phyloP scores from a whole-genome alignment of 2,113 vertebrate genomes.

The Tretioscincus oriximinensis region DNA sequence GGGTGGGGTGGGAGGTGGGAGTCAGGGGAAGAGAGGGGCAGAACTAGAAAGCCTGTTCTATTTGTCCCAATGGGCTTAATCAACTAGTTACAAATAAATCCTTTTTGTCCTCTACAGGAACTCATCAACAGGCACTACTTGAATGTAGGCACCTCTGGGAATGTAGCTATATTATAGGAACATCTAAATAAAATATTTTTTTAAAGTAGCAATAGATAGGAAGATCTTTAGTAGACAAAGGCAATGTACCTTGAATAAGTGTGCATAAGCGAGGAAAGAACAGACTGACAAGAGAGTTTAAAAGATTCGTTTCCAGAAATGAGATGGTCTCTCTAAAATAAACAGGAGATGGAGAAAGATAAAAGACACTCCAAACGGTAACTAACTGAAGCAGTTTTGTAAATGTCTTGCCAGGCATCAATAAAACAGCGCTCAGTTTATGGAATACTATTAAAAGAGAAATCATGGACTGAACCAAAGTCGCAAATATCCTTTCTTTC shows the following conservation, averaged over 20 bases:
- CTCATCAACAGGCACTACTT: slow-evolving; percentile 25
- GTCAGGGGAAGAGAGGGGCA: too few species aligned
- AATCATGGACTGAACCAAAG: not conserved
- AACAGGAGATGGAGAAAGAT: slow-evolving; percentile 34
- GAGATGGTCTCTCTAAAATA: slow-evolving; percentile 54
- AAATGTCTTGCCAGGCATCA: not conserved
- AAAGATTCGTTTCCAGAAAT: slow-evolving; percentile 52
- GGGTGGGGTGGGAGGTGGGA: too few species aligned
- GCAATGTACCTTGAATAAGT: slow-evolving; percentile 64
- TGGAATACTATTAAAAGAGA: not conserved
- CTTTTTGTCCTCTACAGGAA: slow-evolving; percentile 43
- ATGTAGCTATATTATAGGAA: slow-evolving; percentile 55
- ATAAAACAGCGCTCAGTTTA: not conserved
- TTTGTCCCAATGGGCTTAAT: too few species aligned
- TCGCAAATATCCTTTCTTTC: not conserved
- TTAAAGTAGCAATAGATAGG: slow-evolving; percentile 42
- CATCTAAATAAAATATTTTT: slow-evolving; percentile 33
- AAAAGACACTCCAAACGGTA: not conserved
- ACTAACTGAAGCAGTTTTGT: not conserved
- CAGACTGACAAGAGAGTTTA: slow-evolving; percentile 30
- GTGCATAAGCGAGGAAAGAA: slow-evolving; percentile 47
- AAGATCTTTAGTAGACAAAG: slow-evolving; percentile 56
- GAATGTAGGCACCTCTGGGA: slow-evolving; percentile 52
- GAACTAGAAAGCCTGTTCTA: too few species aligned
- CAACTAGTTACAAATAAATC: slow-evolving; percentile 29